Percentiles rank a stretch among this genome's conserved stretches.
These are phyloP conservation scores for Tragelaphus strepsiceros DNA, from an alignment of 2,113 vertebrate genomes.

Conservation along the genomic window DNA sequence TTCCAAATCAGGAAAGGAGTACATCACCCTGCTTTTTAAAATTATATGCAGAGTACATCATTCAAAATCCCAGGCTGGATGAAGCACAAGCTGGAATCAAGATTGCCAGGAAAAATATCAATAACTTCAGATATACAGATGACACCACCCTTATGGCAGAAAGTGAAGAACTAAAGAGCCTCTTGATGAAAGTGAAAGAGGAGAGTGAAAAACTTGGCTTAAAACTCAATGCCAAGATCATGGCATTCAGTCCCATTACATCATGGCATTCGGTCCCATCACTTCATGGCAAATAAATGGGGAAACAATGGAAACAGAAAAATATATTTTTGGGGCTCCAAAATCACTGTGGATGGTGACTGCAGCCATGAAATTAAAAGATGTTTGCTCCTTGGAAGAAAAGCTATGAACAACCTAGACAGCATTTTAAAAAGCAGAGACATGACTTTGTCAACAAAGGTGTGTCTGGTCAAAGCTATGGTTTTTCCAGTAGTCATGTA, in stretches of 20 bases:
- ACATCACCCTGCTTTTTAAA: not conserved
- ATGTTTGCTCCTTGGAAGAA: not conserved
- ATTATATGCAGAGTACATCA: not conserved
- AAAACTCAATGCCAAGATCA: not conserved
- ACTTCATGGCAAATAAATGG: not conserved
- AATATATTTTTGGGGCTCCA: not conserved
- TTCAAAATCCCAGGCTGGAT: fast-evolving
- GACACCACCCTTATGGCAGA: not conserved
- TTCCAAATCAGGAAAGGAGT: not conserved
- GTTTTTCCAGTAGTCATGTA: not conserved
- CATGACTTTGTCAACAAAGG: not conserved
- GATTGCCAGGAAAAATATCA: not conserved
- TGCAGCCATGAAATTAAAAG: not conserved
- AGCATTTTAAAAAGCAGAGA: not conserved
- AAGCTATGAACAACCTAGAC: not conserved
- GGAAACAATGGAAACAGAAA: not conserved
- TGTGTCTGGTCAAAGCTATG: not conserved
- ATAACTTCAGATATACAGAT: not conserved
- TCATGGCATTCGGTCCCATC: not conserved
- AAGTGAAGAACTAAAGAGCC: not conserved
- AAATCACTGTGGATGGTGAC: not conserved
- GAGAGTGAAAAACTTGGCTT: not conserved
- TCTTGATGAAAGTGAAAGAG: not conserved
- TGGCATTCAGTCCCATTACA: not conserved
- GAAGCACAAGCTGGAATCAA: not conserved